Evolutionary conservation across 1,140 invertebrate genomes (phyloP).

Genomic region (Rhizoglyphus robini): DNA sequence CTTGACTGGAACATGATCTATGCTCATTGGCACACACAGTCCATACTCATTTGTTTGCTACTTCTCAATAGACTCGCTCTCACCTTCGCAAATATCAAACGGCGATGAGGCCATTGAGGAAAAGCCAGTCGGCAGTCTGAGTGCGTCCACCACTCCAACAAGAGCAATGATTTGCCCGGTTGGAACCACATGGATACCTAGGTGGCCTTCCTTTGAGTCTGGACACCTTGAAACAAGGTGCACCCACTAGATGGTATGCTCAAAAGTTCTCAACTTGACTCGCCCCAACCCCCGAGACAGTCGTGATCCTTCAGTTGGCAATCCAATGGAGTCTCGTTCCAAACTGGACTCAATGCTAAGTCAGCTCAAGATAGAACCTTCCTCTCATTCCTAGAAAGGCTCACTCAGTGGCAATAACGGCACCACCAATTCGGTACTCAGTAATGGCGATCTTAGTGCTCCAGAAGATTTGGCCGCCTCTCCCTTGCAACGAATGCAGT

Average conservation of each 20-base stretch:
- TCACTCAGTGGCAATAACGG: background rate
- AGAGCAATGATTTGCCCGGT: conserved; percentile 31
- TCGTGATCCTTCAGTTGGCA: background rate
- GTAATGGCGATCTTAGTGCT: conserved; percentile 16
- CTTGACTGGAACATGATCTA: conserved; percentile 21
- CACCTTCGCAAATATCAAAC: conserved; percentile 21
- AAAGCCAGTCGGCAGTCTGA: conserved; percentile 15
- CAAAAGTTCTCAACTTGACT: background rate
- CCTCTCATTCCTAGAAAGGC: conserved; percentile 2
- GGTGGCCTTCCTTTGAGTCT: conserved; percentile 36
- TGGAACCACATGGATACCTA: conserved; percentile 55
- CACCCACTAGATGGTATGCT: background rate
- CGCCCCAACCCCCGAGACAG: conserved; percentile 7
- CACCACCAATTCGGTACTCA: conserved; percentile 12
- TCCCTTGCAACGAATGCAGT: conserved; percentile 89
- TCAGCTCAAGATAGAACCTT: background rate
- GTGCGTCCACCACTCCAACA: background rate
- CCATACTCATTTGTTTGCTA: background rate
- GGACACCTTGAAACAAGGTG: background rate
- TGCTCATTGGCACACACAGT: background rate
- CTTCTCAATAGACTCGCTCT: background rate
- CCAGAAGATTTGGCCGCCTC: conserved; percentile 37
- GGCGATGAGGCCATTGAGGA: background rate
- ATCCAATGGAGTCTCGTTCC: background rate
- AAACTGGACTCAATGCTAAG: background rate